Base-by-base conservation (phyloP, 2,797 vertebrate species). In the Sebastes goodei region DNA sequence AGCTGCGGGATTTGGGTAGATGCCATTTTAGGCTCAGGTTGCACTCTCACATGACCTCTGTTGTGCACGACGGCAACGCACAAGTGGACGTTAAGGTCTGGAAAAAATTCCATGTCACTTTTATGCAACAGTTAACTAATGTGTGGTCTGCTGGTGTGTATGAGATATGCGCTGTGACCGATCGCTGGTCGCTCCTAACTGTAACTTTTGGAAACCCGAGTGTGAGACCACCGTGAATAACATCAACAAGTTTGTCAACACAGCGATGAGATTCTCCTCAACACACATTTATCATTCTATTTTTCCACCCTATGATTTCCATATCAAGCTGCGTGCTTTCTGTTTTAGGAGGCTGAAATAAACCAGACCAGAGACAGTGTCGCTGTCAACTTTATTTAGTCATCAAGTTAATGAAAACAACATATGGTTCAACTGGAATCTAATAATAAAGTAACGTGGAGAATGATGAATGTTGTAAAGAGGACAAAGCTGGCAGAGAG, bases 1-100 rank as follows among this genome's bases (percentile, higher is more conserved):
- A 94, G 89, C 92, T 93, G 89, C 61, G 42, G 88, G 90, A 90
- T 88, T 88, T 91, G 85, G 78, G 73, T 75, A 59, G 84, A 93
- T 93, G 92, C 88, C 93, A 92, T 88, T 94, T 94, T 82, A 75
- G 87, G 92, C 86, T 96, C 93, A 86, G 83, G 89, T 95, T 95
- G 90, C 93, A 90, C 86, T 94, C 93, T 94, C 91, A 89, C 92
- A 93, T 93, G 94, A 95, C 93, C 91, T 87, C 55, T 72, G 89
- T 78, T 83, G 81, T 82, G 78, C 83, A 77, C 3, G 80, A 88
- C 55, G 75, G 84, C 76, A 69, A 81, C 25, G 25, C 88, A 89
- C 89, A 91, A 93, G 92, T 93, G 88, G 85, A 89, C 81, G 72
- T 88, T 88, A 90, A 68, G 85, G 78, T 60, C 68, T 80, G 85